Conservation (phyloP, 2,888 invertebrate species). For the Mayetiola destructor region DNA sequence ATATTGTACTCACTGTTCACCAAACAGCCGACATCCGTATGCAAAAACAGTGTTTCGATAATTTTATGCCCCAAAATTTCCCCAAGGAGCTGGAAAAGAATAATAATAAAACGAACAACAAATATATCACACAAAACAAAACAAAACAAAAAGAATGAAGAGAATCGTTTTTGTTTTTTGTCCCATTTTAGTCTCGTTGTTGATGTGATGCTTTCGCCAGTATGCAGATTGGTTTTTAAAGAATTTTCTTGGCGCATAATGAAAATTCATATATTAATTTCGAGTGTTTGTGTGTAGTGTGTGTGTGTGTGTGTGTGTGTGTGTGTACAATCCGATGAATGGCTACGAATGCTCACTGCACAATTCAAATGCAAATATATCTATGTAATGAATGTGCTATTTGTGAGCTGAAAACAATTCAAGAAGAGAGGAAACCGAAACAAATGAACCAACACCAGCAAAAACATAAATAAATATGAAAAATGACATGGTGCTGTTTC, state of each 20-base stretch:
- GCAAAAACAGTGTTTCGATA: background rate
- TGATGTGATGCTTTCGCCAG: background rate
- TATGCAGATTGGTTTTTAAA: too few species aligned
- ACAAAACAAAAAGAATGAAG: background rate
- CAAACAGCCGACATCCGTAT: too few species aligned
- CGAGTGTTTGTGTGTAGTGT: too few species aligned
- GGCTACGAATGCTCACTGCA: background rate
- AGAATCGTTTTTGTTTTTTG: background rate
- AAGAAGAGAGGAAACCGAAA: too few species aligned
- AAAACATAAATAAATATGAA: too few species aligned
- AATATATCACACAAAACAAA: background rate
- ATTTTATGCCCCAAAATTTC: too few species aligned
- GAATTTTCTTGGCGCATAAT: conserved; percentile 4
- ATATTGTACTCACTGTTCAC: too few species aligned
- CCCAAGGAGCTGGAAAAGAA: background rate
- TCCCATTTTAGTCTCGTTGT: background rate
- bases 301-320: too few species aligned
- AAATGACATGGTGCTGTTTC: too few species aligned
- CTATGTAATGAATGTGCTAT: background rate
- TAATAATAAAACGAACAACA: background rate
- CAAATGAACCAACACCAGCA: too few species aligned
- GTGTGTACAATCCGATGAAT: too few species aligned
- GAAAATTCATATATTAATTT: conserved; percentile 1
- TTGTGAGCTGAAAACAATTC: background rate
- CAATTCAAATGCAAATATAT: background rate